Percentiles rank a stretch among this genome's conserved stretches.
phyloP scores from a whole-genome alignment of 2,113 vertebrate genomes.

The Setophaga petechia region DNA sequence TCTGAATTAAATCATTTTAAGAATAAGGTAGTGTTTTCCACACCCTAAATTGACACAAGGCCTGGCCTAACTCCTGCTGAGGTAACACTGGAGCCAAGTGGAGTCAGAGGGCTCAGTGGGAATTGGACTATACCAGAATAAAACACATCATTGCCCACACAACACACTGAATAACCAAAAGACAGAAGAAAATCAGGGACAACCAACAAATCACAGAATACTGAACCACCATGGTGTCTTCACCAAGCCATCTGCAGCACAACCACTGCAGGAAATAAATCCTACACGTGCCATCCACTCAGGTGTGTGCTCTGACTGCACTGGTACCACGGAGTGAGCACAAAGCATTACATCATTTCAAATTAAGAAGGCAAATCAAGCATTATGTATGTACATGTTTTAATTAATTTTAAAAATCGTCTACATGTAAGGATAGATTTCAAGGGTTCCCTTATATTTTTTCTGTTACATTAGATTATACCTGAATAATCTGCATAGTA shows the following conservation, averaged over 20 bases:
- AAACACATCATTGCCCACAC: not conserved
- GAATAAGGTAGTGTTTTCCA: not conserved
- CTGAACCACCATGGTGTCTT: not conserved
- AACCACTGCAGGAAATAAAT: not conserved
- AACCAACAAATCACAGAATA: not conserved
- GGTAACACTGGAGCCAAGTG: not conserved
- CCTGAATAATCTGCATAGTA: constrained; percentile 76
- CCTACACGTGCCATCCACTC: not conserved
- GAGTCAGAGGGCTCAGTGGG: not conserved
- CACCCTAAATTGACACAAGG: not conserved
- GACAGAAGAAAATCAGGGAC: not conserved
- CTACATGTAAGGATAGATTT: constrained; percentile 62
- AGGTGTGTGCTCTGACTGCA: not conserved
- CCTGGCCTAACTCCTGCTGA: not conserved
- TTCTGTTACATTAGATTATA: constrained; percentile 58
- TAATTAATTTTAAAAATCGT: constrained; percentile 73
- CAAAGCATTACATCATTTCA: not conserved
- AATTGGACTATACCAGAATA: rapidly evolving
- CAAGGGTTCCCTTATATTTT: constrained; percentile 20
- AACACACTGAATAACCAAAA: rapidly evolving
- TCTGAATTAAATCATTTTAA: not conserved
- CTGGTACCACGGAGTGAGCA: not conserved
- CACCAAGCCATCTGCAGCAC: not conserved
- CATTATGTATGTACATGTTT: constrained; percentile 45
- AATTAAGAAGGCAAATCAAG: constrained; percentile 44